Base-by-base conservation (phyloP, 2,888 invertebrate species). In the Drosophila suboccidentalis region DNA sequence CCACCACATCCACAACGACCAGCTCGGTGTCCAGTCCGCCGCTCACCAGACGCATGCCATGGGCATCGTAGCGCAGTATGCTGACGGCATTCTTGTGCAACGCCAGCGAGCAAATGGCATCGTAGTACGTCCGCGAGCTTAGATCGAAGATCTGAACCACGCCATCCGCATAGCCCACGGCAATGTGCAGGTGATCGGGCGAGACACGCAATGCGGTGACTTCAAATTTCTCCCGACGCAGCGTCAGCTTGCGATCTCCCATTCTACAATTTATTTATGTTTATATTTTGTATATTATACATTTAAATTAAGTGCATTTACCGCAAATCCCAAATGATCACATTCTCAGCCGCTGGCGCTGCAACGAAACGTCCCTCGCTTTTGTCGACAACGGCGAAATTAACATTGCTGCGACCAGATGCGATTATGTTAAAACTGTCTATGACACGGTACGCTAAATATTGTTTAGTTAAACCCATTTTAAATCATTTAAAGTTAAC, bases 391-490 rank as follows among this genome's bases (percentile, higher is more conserved):
- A 96, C 95, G 1, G 98, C 95, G 92, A 97, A 97, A 60, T 95
- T 94, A 36, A 96, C 94, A 93, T 98, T 98, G 77, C 97, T 96
- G 72, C 96, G 94, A 29, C 94, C 93, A 92, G 96, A 96, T 4
- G 96, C 95, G 65, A 99, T 96, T 47, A 98, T 95, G 91, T 98
- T 98, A 91, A 98, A 97, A 71, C 96, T 96, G 9, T 97, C 97
- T 69, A 95, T 95, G 2, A 97, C 95, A 29, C 95, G 95, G 92
- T 97, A 99, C 55, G 98, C 95, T 79, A 98, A 94, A 94, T 99
- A 99, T 93, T 99, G 98, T 91, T 98, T 98, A 9, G 98, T 97
- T 62, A 98, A 93, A 55, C 97, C 97, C 97, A 97, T 97, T 86
- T 89, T 72, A 43, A 91, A 71, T 36, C 75, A 79, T 79, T 74